A percentile compares a stretch with the other conserved stretches of the same genome.
Evolutionary conservation across 2,888 invertebrate genomes (phyloP).

Genomic region (Bellardia bayeri): DNA sequence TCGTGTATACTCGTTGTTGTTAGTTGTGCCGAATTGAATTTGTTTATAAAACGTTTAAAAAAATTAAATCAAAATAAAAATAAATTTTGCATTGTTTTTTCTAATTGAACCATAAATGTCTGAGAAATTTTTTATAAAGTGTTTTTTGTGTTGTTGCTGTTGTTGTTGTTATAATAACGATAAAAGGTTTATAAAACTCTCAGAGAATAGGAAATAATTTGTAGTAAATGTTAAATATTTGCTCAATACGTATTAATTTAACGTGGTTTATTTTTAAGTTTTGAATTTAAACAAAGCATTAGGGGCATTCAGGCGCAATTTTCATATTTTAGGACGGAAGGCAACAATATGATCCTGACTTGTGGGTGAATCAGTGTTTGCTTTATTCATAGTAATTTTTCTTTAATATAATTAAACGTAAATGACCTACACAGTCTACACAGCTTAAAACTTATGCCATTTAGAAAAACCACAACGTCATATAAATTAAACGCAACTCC

Average conservation of each 20-base stretch:
- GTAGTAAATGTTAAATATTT: slow-evolving; percentile 11
- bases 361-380: no score
- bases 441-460: not conserved
- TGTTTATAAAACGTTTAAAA: slow-evolving; percentile 3
- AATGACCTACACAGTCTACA: no score
- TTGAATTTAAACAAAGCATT: no score
- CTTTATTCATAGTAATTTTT: no score
- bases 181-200: slow-evolving; percentile 1
- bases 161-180: not conserved
- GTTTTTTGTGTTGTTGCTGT: slow-evolving; percentile 7
- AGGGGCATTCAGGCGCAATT: no score
- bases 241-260: not conserved
- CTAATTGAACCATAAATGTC: slow-evolving; percentile 68
- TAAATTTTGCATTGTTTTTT: slow-evolving; percentile 37
- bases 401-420: no score
- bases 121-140: slow-evolving; percentile 41
- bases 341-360: no score
- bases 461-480: not conserved
- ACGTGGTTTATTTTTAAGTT: no score
- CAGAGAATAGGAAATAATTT: not conserved
- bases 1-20: slow-evolving; percentile 13
- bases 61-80: not conserved
- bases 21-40: slow-evolving; percentile 50
- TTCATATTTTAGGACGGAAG: no score
- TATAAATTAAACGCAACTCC: not conserved